Conservation (phyloP, 2,797 vertebrate species). For the Scleropages formosus region DNA sequence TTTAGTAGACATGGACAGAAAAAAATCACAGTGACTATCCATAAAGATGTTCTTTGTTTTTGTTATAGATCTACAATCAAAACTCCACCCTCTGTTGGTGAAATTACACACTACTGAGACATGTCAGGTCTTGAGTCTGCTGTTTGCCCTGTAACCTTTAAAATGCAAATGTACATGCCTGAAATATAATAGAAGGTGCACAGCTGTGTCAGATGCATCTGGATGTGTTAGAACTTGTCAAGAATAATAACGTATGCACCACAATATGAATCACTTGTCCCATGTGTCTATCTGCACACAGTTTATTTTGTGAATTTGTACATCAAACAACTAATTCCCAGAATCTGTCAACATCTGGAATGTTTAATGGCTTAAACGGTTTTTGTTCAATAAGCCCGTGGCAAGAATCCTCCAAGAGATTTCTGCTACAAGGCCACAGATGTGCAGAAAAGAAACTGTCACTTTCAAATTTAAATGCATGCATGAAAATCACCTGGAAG, state of each 20-base stretch:
- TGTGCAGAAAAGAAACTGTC: not conserved
- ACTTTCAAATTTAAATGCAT: not conserved
- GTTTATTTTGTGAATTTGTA: not conserved
- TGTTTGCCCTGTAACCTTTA: not conserved
- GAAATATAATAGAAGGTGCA: constrained; percentile 3
- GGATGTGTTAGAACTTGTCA: not conserved
- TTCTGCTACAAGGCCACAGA: not conserved
- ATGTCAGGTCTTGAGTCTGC: not conserved
- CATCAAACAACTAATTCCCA: not conserved
- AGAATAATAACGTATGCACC: not conserved
- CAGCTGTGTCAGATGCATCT: not conserved
- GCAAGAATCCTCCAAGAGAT: not conserved
- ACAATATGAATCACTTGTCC: not conserved
- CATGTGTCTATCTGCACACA: not conserved
- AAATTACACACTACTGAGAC: not conserved
- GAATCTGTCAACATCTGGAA: not conserved
- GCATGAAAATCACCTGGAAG: constrained; percentile 45
- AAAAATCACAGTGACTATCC: not conserved
- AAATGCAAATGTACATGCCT: constrained; percentile 18
- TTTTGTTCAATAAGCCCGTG: not conserved
- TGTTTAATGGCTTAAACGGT: not conserved
- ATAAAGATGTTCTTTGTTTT: not conserved
- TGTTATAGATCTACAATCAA: not conserved
- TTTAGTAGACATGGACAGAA: too few species aligned
- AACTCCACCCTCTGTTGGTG: constrained; percentile 41